Conservation (phyloP, 1,140 invertebrate genomes). For the Eumaeus atala region DNA sequence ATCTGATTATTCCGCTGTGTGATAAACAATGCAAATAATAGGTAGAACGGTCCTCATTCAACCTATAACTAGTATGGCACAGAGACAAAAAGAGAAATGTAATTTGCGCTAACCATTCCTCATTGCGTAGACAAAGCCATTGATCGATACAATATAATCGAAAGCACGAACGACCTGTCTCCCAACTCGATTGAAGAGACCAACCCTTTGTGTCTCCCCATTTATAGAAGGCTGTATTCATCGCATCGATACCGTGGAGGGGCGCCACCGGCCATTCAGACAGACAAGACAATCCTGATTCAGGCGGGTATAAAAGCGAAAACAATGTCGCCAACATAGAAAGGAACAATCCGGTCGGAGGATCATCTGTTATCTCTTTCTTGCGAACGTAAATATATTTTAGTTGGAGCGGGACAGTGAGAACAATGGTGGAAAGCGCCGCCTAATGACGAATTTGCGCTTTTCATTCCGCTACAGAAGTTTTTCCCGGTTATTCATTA, state of each 20-base stretch:
- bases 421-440: slow-evolving; percentile 68
- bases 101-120: slow-evolving; percentile 70
- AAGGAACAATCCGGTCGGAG: slow-evolving; percentile 72
- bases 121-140: slow-evolving; percentile 60
- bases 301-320: slow-evolving; percentile 72
- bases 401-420: slow-evolving; percentile 42
- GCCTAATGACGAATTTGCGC: slow-evolving; percentile 74
- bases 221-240: slow-evolving; percentile 69
- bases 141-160: slow-evolving; percentile 72
- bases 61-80: slow-evolving; percentile 33
- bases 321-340: slow-evolving; percentile 73
- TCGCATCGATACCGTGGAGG: slow-evolving; percentile 64
- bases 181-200: slow-evolving; percentile 67
- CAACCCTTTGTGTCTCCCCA: slow-evolving; percentile 67
- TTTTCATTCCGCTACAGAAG: slow-evolving; percentile 73
- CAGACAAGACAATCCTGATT: slow-evolving; percentile 75
- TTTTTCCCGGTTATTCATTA: slow-evolving; percentile 73
- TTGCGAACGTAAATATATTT: slow-evolving; percentile 23
- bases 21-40: slow-evolving; percentile 14
- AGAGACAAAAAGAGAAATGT: slow-evolving; percentile 62
- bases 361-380: slow-evolving; percentile 57
- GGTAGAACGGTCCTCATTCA: slow-evolving; percentile 21
- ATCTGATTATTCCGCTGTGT: slow-evolving; percentile 5
- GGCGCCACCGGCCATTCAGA: slow-evolving; percentile 69
- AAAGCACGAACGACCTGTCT: slow-evolving; percentile 64